phyloP scores from a whole-genome alignment of 2,113 vertebrate species.

The Emydura subglobosa region DNA sequence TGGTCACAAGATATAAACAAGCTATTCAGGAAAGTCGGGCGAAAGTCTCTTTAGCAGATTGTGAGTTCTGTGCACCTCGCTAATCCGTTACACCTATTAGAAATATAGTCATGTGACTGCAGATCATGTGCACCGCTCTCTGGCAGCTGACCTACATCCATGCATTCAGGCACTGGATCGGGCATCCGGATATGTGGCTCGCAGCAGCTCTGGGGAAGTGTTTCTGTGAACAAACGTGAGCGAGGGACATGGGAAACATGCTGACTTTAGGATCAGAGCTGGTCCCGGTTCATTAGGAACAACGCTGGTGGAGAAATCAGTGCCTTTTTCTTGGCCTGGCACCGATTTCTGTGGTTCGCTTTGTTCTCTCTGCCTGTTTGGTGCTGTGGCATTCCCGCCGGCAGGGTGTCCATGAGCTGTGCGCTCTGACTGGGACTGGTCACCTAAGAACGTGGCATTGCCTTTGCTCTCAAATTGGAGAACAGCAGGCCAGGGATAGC shows the following conservation, averaged over 20 bases:
- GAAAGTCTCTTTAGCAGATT: not conserved
- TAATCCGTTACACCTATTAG: accelerated
- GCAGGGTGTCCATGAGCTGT: not conserved
- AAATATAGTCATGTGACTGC: accelerated
- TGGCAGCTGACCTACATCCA: not conserved
- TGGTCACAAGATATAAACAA: not conserved
- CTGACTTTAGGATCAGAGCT: not conserved
- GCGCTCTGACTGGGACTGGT: not conserved
- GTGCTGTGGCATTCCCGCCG: not conserved
- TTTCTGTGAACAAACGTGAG: not conserved
- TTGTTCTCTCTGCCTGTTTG: not conserved
- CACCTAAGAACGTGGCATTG: not conserved
- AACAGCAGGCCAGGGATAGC: not conserved
- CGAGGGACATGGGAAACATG: not conserved
- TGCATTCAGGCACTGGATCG: not conserved
- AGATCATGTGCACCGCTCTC: not conserved
- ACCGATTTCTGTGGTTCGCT: not conserved
- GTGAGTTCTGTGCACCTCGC: accelerated
- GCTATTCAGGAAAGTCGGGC: not conserved
- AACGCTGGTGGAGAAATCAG: not conserved
- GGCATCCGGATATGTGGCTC: not conserved
- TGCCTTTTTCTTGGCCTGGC: not conserved
- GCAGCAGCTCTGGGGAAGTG: not conserved
- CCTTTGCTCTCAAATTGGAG: not conserved
- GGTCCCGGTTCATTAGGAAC: not conserved